Evolutionary conservation across 1,140 invertebrate species (phyloP).

Genomic region (Lordiphosa clarofinis): DNA sequence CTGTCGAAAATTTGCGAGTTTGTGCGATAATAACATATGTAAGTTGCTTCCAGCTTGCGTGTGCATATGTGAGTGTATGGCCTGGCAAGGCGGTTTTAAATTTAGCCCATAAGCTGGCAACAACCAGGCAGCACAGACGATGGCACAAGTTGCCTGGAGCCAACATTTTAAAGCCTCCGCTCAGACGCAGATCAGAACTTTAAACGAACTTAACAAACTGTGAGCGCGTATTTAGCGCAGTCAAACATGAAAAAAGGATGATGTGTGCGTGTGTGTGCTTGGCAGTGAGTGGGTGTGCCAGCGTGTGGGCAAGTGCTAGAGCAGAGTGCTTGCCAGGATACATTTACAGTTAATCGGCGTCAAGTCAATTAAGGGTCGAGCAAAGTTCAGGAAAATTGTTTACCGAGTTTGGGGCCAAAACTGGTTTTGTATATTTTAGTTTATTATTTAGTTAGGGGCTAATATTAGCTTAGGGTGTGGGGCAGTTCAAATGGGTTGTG

Average conservation of each 20-base stretch:
- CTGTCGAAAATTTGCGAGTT: constrained; percentile 71
- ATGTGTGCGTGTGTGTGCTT: constrained; percentile 5
- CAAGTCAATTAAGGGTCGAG: constrained; percentile 56
- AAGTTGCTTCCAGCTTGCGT: constrained; percentile 47
- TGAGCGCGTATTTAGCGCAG: constrained; percentile 45
- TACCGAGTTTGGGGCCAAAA: not conserved
- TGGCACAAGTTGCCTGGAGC: not conserved
- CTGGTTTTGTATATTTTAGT: too few species aligned
- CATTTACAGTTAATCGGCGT: constrained; percentile 61
- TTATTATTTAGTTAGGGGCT: too few species aligned
- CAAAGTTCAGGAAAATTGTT: constrained; percentile 50
- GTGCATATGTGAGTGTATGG: constrained; percentile 29
- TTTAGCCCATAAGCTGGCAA: constrained; percentile 59
- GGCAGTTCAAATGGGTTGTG: too few species aligned
- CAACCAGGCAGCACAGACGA: not conserved
- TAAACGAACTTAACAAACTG: constrained; percentile 65
- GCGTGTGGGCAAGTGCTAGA: not conserved
- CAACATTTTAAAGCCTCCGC: constrained; percentile 53
- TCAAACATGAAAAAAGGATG: constrained; percentile 41
- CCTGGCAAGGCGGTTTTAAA: constrained; percentile 55
- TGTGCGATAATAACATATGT: constrained; percentile 76
- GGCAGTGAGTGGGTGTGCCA: not conserved
- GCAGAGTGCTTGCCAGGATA: constrained; percentile 41
- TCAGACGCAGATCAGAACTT: constrained; percentile 61
- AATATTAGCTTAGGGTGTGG: too few species aligned